Percentiles rank a stretch among this genome's conserved stretches.
phyloP scores from a whole-genome alignment of 2,113 vertebrate species.

The Pangasianodon hypophthalmus region DNA sequence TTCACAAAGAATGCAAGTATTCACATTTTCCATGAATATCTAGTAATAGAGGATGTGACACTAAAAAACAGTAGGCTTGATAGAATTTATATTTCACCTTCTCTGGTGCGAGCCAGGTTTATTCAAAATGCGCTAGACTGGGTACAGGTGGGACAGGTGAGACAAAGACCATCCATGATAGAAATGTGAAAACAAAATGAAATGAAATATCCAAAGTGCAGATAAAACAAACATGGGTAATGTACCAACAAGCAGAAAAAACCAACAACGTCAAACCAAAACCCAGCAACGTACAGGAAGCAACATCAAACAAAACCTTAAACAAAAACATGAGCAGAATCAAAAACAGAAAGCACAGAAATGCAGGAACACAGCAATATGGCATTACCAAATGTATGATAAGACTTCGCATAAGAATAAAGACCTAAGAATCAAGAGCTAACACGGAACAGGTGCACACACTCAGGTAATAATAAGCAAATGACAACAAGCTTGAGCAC shows the following conservation, averaged over 20 bases:
- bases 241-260: too few species aligned
- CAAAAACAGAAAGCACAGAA: background rate
- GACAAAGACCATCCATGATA: background rate
- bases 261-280: too few species aligned
- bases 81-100: background rate
- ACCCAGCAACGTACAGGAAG: too few species aligned
- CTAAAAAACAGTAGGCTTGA: background rate
- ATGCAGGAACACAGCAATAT: background rate
- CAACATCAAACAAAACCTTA: background rate
- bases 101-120: background rate
- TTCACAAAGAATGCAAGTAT: background rate
- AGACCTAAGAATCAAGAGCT: background rate
- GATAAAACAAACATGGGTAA: background rate
- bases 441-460: background rate
- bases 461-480: background rate
- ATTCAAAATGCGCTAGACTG: background rate
- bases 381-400: too few species aligned
- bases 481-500: background rate
- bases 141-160: background rate
- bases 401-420: background rate
- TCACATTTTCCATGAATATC: background rate
- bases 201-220: background rate
- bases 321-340: background rate
- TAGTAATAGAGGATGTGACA: background rate
- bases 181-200: background rate